Conservation (phyloP, 2,797 vertebrate genomes). For the Dendrocincla tyrannina region DNA sequence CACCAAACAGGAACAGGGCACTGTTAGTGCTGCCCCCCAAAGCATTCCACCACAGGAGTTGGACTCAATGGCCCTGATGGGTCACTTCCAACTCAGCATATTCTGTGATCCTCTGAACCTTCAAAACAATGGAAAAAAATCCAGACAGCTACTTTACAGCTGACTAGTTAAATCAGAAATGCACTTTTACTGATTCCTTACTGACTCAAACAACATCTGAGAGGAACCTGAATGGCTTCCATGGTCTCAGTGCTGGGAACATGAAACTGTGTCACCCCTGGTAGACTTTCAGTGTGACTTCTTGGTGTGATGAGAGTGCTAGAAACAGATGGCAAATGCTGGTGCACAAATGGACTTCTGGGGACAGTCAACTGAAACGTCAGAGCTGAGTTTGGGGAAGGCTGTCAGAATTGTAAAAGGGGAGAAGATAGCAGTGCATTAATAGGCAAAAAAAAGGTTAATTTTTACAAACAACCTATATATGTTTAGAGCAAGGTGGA, state of each 20-base stretch:
- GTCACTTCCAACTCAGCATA: no score
- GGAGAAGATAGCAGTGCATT: neutral
- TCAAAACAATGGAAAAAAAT: neutral
- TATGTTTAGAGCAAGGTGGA: neutral
- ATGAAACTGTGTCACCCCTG: neutral
- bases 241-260: neutral
- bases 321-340: neutral
- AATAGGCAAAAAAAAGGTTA: neutral
- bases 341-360: neutral
- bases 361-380: neutral
- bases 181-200: neutral
- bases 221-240: neutral
- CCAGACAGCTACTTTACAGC: neutral
- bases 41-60: neutral
- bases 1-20: neutral
- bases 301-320: neutral
- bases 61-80: no score
- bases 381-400: neutral
- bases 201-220: neutral
- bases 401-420: neutral
- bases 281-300: neutral
- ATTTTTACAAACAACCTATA: neutral
- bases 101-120: neutral
- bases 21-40: fast-evolving
- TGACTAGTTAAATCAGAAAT: neutral